Base-by-base conservation (phyloP, 1,140 invertebrate genomes). In the Luehdorfia chinensis region DNA sequence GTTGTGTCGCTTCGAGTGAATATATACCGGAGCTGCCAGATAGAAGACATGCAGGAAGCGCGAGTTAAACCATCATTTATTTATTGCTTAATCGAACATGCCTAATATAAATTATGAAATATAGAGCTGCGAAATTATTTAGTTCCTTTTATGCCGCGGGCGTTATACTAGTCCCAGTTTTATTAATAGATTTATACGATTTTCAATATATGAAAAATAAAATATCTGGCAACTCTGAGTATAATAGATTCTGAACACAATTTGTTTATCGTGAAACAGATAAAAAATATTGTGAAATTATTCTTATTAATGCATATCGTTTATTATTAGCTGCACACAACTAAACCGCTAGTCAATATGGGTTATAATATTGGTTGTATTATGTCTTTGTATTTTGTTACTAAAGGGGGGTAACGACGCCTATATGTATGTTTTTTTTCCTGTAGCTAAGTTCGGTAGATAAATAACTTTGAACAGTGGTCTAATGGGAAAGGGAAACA, bases 301-400 rank as follows among this genome's bases (percentile, higher is more conserved):
- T n/a, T 39, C 36, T 49, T 18, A 39, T 27, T 39, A n/a, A n/a
- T n/a, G n/a, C n/a, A n/a, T 45, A 46, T 18, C 4, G 37, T 48
- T 50, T 45, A 50, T 28, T 37, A 54, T 37, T 31, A 45, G 48
- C 46, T 58, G 49, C 55, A 57, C 55, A 47, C 49, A 48, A 48
- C 14, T 30, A 34, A 50, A 51, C 48, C 45, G 34, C 47, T 60
- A 55, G 45, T 51, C 47, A 52, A 47, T 36, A 30, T 9, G 39
- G 27, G 13, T 43, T 30, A 16, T 19, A 30, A 11, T 43, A 43
- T 43, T 43, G 39, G 39, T 43, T 16, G 23, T 39, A 25, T 27
- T 25, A 4, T 19, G 23, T 25, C 25, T 2, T 39, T 12, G 3
- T 12, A 11, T 37, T n/a, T n/a, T n/a, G n/a, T n/a, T n/a, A n/a